Conservation (phyloP, 2,797 vertebrate genomes). For the Graptemys geographica region DNA sequence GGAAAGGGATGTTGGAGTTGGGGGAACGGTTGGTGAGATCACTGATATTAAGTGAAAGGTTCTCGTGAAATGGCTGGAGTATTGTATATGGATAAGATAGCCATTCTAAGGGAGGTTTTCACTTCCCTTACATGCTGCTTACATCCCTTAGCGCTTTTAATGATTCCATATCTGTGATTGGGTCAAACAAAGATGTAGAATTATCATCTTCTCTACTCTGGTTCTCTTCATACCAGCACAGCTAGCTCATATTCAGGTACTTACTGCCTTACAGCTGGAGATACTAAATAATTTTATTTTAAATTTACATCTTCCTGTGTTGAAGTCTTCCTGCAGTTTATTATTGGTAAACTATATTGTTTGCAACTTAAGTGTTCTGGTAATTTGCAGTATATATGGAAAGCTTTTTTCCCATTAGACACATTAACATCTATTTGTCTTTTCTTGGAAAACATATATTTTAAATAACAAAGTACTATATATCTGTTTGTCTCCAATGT, state of each 20-base stretch:
- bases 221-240: background rate
- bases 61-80: background rate
- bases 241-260: background rate
- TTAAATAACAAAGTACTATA: background rate
- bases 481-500: background rate
- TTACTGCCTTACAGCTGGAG: background rate
- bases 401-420: background rate
- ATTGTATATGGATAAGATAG: background rate
- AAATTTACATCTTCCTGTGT: background rate
- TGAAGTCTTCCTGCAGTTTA: background rate
- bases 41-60: background rate
- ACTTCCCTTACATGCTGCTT: background rate
- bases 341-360: background rate
- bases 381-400: background rate
- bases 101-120: background rate
- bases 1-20: background rate
- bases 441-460: background rate
- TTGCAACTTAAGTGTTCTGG: background rate
- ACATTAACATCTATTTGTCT: background rate
- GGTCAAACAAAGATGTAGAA: background rate
- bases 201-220: background rate
- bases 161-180: background rate
- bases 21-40: background rate
- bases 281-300: background rate
- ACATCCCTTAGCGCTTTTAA: rapidly evolving